Conservation (phyloP, 2,888 invertebrate genomes). For the Euproctis similis region DNA sequence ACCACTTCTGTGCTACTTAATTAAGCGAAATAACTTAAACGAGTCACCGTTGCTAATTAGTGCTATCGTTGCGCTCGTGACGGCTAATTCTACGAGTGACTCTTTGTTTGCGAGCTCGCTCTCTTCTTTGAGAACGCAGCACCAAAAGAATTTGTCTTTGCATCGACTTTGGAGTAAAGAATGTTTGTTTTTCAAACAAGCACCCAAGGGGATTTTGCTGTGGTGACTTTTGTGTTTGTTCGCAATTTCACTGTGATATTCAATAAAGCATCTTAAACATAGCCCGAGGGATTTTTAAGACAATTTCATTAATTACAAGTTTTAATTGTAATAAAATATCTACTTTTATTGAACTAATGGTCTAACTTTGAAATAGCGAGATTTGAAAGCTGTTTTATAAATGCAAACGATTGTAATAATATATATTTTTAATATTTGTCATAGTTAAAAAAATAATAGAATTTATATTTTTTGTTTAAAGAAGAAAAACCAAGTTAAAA, state of each 20-base stretch:
- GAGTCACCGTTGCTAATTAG: slow-evolving; percentile 74
- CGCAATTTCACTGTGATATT: slow-evolving; percentile 37
- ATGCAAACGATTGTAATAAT: too few species aligned
- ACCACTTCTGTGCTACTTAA: slow-evolving; percentile 74
- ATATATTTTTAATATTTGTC: too few species aligned
- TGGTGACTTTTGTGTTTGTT: slow-evolving; percentile 44
- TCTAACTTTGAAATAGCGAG: slow-evolving; percentile 1
- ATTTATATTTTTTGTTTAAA: too few species aligned
- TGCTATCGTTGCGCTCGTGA: slow-evolving; percentile 53
- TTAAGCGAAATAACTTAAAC: slow-evolving; percentile 75
- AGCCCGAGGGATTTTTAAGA: slow-evolving; percentile 24
- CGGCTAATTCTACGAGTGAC: slow-evolving; percentile 68
- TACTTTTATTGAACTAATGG: slow-evolving; percentile 5
- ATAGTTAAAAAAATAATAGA: too few species aligned
- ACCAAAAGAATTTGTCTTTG: slow-evolving; percentile 74
- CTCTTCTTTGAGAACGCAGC: slow-evolving; percentile 67
- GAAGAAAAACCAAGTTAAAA: too few species aligned
- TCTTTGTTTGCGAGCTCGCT: slow-evolving; percentile 62
- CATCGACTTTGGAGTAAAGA: slow-evolving; percentile 62
- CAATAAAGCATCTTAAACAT: slow-evolving; percentile 19
- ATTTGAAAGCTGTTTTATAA: background rate
- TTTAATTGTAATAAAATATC: slow-evolving; percentile 8
- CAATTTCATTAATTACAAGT: slow-evolving; percentile 12
- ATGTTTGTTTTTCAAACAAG: slow-evolving; percentile 64
- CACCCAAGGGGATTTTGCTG: slow-evolving; percentile 39